Conservation (phyloP, 2,113 vertebrate species). For the Rhinopomastus cyanomelas region DNA sequence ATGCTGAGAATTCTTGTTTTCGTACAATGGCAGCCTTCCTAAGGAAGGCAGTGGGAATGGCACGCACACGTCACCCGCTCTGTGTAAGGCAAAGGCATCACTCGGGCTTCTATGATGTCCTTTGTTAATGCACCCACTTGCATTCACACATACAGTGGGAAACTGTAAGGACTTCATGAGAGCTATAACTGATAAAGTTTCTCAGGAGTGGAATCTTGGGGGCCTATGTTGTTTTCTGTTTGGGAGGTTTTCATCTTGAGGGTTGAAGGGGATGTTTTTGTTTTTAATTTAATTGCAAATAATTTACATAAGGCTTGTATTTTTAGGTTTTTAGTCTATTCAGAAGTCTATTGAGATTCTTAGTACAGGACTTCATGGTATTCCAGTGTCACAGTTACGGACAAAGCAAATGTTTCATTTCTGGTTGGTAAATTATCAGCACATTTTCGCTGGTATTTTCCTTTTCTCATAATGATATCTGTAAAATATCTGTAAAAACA, state of each 20-base stretch:
- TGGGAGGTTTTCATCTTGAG: neutral
- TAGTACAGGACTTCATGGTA: neutral
- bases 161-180: conserved; percentile 27
- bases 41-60: neutral
- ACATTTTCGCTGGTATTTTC: neutral
- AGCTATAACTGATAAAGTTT: neutral
- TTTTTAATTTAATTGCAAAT: neutral
- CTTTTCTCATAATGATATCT: neutral
- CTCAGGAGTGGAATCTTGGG: neutral
- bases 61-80: accelerated
- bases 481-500: neutral
- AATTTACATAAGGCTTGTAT: neutral
- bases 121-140: conserved; percentile 39
- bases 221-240: neutral
- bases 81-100: neutral
- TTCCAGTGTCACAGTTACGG: neutral
- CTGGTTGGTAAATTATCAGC: neutral
- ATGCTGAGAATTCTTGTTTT: conserved; percentile 56
- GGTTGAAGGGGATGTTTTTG: too few relatives aligned
- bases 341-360: neutral
- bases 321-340: neutral
- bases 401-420: neutral
- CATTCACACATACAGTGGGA: conserved; percentile 20
- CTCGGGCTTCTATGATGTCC: neutral
- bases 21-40: conserved; percentile 10